These are phyloP conservation scores for Hypotaenidia okinawae DNA, from an alignment of 2,797 vertebrate genomes.

Conservation along the genomic window DNA sequence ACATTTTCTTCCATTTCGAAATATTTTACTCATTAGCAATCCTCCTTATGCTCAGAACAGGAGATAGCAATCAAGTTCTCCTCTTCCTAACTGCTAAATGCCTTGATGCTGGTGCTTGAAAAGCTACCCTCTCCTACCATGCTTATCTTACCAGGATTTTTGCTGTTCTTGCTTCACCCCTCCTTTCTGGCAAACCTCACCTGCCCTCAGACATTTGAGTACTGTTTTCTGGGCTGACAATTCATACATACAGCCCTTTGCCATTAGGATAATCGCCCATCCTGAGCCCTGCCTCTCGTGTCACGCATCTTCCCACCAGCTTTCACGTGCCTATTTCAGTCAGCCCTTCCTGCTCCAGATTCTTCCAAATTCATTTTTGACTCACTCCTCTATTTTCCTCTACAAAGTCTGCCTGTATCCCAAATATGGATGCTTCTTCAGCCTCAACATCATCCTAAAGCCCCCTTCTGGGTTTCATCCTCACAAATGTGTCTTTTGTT, in stretches of 20 bases:
- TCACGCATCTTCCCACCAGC: background rate
- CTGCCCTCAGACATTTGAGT: background rate
- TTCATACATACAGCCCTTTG: background rate
- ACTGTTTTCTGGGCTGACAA: background rate
- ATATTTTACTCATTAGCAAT: conserved; percentile 72
- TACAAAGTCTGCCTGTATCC: background rate
- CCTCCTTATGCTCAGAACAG: conserved; percentile 64
- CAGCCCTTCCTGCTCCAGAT: background rate
- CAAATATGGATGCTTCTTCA: background rate
- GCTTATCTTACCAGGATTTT: background rate
- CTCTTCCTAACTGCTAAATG: background rate
- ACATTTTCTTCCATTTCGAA: conserved; percentile 68
- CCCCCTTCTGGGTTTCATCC: background rate
- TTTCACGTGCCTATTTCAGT: background rate
- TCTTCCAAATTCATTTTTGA: background rate
- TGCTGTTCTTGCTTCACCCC: background rate
- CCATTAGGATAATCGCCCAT: background rate
- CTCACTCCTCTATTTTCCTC: background rate
- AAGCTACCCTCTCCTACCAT: background rate
- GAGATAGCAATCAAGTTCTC: conserved; percentile 49
- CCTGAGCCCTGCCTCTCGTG: background rate
- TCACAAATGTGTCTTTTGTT: background rate
- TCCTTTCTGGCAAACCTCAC: background rate
- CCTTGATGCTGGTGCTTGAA: background rate
- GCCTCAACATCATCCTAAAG: background rate